These are phyloP conservation scores for Nycticebus coucang DNA, from an alignment of 2,113 vertebrate species.

Conservation along the genomic window DNA sequence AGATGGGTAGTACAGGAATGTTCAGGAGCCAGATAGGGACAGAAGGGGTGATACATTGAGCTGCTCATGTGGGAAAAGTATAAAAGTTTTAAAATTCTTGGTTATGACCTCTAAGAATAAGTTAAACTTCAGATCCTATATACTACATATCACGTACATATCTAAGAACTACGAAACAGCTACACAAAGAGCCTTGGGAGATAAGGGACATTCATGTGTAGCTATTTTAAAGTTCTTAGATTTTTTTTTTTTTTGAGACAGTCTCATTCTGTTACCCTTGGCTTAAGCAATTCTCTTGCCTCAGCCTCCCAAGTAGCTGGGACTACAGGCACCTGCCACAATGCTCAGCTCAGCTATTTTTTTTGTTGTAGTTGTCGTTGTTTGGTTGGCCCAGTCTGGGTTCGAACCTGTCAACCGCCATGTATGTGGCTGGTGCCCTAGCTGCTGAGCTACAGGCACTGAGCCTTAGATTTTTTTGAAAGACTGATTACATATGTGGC, in stretches of 20 bases:
- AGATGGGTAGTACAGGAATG: not conserved
- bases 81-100: slow-evolving; percentile 7
- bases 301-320: too few relatives aligned
- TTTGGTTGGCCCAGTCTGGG: too few relatives aligned
- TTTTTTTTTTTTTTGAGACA: too few relatives aligned
- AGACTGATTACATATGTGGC: not conserved
- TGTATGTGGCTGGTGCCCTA: too few relatives aligned
- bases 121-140: not conserved
- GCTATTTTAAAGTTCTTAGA: slow-evolving; percentile 12
- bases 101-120: not conserved
- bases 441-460: too few relatives aligned
- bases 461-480: not conserved
- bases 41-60: not conserved
- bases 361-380: too few relatives aligned
- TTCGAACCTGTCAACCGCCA: too few relatives aligned
- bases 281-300: too few relatives aligned
- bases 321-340: too few relatives aligned
- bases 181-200: not conserved
- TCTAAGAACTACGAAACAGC: not conserved
- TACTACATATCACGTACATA: not conserved
- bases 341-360: too few relatives aligned
- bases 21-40: not conserved
- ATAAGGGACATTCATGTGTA: not conserved
- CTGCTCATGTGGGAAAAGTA: not conserved
- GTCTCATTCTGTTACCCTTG: too few relatives aligned